Conservation (phyloP, 2,113 vertebrate genomes). For the Paedocypris sp. region DNA sequence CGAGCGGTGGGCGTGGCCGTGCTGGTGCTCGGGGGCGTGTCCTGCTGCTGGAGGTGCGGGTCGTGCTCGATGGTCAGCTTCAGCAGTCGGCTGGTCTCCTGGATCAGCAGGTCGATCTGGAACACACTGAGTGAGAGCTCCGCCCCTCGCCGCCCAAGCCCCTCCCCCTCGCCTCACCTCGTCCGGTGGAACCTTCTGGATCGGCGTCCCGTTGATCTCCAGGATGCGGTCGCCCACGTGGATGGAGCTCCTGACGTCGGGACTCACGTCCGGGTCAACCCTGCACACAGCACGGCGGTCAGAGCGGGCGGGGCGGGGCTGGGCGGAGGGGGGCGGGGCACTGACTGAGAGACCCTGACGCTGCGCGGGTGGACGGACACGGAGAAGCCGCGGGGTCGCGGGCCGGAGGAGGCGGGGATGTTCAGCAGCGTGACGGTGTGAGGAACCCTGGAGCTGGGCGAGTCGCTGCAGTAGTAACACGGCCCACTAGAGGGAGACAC, state of each 20-base stretch:
- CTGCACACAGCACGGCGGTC: no score
- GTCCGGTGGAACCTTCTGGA: conserved; percentile 83
- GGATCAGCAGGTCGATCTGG: conserved; percentile 82
- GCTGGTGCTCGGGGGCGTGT: conserved; percentile 49
- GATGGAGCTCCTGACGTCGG: conserved; percentile 93
- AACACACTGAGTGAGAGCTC: no score
- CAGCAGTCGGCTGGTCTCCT: conserved; percentile 82
- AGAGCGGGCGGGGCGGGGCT: no score
- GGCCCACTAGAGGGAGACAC: conserved; percentile 62
- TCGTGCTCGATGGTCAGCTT: conserved; percentile 93
- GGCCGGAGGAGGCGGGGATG: conserved; percentile 79
- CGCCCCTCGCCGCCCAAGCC: no score
- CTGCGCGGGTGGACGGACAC: conserved; percentile 78
- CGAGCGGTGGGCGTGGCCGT: conserved; percentile 58
- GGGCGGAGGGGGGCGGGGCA: no score
- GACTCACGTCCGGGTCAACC: conserved; percentile 84
- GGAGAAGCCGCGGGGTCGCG: conserved; percentile 81
- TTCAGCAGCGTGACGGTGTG: conserved; percentile 93
- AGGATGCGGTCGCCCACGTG: conserved; percentile 89
- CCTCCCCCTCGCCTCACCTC: no score
- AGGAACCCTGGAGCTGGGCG: conserved; percentile 79
- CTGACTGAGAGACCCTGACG: conserved; percentile 86
- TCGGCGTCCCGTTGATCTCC: conserved; percentile 93
- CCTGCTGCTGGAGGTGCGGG: conserved; percentile 62
- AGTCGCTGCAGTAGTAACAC: conserved; percentile 90